These are phyloP conservation scores for Frieseomelitta varia DNA, from an alignment of 1,140 invertebrate genomes.

Conservation along the genomic window DNA sequence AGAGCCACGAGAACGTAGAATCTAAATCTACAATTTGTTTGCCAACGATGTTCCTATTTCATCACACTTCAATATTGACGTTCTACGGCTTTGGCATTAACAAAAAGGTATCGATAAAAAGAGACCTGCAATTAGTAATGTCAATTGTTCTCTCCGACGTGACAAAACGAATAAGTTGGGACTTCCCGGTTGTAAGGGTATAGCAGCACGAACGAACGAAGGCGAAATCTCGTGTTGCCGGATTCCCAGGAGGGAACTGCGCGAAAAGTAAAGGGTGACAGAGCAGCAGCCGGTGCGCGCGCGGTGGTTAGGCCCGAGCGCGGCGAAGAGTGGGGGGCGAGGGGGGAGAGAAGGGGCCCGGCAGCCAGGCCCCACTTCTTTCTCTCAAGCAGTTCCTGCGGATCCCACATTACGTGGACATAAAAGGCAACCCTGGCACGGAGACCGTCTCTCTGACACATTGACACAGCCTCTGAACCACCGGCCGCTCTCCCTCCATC, in stretches of 20 bases:
- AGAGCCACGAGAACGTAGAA: too few relatives aligned
- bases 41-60: too few relatives aligned
- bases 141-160: too few relatives aligned
- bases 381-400: constrained; percentile 27
- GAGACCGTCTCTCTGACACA: constrained; percentile 66
- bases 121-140: too few relatives aligned
- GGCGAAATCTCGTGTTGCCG: constrained; percentile 14
- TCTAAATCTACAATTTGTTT: too few relatives aligned
- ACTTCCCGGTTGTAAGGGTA: not conserved
- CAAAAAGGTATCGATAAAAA: too few relatives aligned
- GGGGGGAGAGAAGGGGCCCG: not conserved
- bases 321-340: not conserved
- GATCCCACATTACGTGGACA: constrained; percentile 64
- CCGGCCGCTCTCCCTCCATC: not conserved
- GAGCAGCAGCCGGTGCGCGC: too few relatives aligned
- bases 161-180: too few relatives aligned
- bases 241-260: not conserved
- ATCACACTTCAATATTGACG: too few relatives aligned
- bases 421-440: constrained; percentile 66
- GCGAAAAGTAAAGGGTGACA: not conserved
- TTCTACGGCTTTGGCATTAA: too few relatives aligned
- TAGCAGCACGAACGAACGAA: not conserved
- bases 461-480: constrained; percentile 62
- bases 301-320: not conserved
- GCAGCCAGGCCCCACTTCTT: constrained; percentile 20